Percentiles rank a stretch among this genome's conserved stretches.
Evolutionary conservation across 2,113 vertebrate genomes (phyloP).

Genomic region (Acrocephalus kingi): DNA sequence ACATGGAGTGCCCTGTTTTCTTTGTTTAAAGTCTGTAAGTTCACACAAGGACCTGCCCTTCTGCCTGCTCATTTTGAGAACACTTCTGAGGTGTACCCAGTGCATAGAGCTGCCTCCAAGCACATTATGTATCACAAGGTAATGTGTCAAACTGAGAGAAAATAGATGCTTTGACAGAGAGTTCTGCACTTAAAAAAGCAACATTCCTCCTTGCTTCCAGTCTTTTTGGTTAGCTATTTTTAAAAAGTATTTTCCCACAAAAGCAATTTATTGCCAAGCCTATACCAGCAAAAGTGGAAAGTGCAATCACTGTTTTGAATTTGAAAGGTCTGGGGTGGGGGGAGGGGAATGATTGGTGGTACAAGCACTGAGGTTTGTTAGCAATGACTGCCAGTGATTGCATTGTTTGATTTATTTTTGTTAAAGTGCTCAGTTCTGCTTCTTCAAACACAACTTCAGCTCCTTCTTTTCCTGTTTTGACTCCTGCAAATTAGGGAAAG

Average conservation of each 20-base stretch:
- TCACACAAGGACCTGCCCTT: conserved; percentile 7
- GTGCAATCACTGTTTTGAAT: not conserved
- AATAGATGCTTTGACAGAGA: conserved; percentile 24
- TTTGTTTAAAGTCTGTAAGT: not conserved
- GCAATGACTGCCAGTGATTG: not conserved
- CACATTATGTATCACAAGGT: not conserved
- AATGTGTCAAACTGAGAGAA: not conserved
- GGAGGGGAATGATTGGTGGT: not conserved
- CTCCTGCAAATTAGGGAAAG: not conserved
- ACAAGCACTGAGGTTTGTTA: not conserved
- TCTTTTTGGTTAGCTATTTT: not conserved
- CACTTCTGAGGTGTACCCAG: not conserved
- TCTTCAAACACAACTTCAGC: not conserved
- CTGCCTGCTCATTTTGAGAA: not conserved
- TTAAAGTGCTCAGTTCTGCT: not conserved
- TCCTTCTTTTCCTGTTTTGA: not conserved
- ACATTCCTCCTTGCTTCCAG: not conserved
- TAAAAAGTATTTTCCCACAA: not conserved
- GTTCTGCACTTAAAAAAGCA: not conserved
- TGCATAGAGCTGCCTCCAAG: not conserved
- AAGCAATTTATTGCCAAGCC: not conserved
- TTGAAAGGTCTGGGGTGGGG: not conserved
- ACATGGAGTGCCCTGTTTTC: not conserved
- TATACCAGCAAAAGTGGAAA: not conserved
- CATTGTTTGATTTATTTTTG: not conserved